Conservation (phyloP, 2,888 invertebrate genomes). For the Seladonia tumulorum region DNA sequence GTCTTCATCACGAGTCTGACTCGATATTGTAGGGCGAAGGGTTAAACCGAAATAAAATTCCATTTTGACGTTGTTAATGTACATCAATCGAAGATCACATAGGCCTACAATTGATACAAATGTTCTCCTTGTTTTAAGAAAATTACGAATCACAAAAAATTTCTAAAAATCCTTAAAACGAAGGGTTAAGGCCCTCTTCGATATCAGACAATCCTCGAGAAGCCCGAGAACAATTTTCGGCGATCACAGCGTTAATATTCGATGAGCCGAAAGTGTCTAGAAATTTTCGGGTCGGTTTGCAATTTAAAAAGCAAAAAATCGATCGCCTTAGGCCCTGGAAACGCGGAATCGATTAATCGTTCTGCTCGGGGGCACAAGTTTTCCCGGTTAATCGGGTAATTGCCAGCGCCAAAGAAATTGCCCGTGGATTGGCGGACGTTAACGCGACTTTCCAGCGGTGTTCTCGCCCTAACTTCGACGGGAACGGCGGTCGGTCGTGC, state of each 20-base stretch:
- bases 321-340: background rate
- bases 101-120: no score
- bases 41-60: no score
- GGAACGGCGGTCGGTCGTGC: conserved; percentile 81
- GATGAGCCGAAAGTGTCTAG: background rate
- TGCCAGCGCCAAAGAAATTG: conserved; percentile 49
- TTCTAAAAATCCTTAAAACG: no score
- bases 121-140: no score
- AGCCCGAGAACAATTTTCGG: background rate
- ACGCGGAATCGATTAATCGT: conserved; percentile 16
- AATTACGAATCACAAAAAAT: no score
- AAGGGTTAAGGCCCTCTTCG: no score
- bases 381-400: conserved; percentile 47
- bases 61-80: no score
- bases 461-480: conserved; percentile 74
- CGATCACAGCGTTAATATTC: background rate
- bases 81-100: no score
- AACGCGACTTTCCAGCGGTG: conserved; percentile 49
- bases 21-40: no score
- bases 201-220: background rate
- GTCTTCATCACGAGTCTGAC: no score
- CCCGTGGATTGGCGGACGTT: conserved; percentile 40
- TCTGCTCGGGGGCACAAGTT: conserved; percentile 11
- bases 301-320: background rate
- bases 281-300: background rate